Evolutionary conservation across 2,888 invertebrate species (phyloP).

Genomic region (Unio pictorum): DNA sequence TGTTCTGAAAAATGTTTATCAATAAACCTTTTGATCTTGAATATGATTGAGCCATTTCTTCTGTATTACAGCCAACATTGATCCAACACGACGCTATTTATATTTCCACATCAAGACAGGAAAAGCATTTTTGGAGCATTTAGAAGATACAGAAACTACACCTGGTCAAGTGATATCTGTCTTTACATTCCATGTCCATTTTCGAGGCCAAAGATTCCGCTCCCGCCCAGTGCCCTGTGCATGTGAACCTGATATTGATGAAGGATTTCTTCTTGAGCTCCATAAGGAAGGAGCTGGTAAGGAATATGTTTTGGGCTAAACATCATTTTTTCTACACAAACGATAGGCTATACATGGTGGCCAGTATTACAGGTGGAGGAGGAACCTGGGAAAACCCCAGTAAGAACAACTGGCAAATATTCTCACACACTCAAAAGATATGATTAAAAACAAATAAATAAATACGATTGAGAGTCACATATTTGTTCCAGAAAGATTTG

Average conservation of each 20-base stretch:
- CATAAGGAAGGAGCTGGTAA: constrained; percentile 65
- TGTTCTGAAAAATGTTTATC: too few species aligned
- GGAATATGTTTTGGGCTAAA: background rate
- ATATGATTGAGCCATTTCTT: too few species aligned
- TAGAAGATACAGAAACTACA: constrained; percentile 58
- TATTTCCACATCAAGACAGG: constrained; percentile 67
- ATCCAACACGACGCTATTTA: constrained; percentile 66
- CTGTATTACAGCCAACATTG: constrained; percentile 62
- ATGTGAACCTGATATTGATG: constrained; percentile 69
- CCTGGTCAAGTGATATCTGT: constrained; percentile 60
- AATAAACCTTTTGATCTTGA: too few species aligned
- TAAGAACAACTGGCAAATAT: too few species aligned
- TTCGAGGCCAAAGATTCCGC: constrained; percentile 68
- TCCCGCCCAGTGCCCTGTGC: constrained; percentile 68
- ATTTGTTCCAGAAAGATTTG: too few species aligned
- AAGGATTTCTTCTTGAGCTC: constrained; percentile 69
- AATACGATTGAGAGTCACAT: too few species aligned
- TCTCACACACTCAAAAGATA: too few species aligned
- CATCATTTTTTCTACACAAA: too few species aligned
- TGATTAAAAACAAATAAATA: too few species aligned
- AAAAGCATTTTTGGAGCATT: constrained; percentile 69
- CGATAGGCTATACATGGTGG: too few species aligned
- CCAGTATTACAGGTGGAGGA: too few species aligned
- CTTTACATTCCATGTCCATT: constrained; percentile 67
- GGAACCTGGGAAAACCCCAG: too few species aligned